A percentile compares a stretch with the other conserved stretches of the same genome.
Conservation (phyloP, 2,113 vertebrate species). For the Cephalopterus ornatus region DNA sequence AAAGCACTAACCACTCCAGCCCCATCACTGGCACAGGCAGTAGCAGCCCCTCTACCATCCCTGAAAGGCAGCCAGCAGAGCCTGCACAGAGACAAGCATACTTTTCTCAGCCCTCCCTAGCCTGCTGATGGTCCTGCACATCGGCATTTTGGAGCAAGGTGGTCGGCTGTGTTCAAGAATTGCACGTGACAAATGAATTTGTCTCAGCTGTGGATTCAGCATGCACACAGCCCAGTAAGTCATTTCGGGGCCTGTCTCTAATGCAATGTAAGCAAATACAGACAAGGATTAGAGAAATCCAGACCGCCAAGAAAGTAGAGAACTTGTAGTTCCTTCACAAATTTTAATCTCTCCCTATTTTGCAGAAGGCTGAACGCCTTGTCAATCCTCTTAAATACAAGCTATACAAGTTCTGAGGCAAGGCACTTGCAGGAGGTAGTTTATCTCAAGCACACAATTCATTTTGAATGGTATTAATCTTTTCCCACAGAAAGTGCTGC, state of each 20-base stretch:
- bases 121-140: neutral
- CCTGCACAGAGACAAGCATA: neutral
- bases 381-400: neutral
- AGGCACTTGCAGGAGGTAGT: neutral
- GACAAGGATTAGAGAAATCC: neutral
- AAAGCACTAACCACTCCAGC: neutral
- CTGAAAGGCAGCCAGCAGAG: neutral
- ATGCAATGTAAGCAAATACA: neutral
- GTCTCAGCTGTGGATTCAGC: neutral
- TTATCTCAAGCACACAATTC: neutral
- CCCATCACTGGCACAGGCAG: neutral
- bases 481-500: neutral
- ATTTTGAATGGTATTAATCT: constrained; percentile 10
- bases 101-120: neutral
- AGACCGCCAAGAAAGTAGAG: neutral
- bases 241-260: neutral
- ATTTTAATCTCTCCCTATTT: neutral
- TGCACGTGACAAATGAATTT: neutral
- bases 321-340: neutral
- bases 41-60: neutral
- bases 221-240: neutral
- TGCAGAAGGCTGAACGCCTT: neutral
- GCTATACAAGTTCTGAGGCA: neutral
- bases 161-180: neutral
- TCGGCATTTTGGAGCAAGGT: fast-evolving